These are phyloP conservation scores for Meteorus cinctellus DNA, from an alignment of 2,888 invertebrate genomes.

Conservation along the genomic window DNA sequence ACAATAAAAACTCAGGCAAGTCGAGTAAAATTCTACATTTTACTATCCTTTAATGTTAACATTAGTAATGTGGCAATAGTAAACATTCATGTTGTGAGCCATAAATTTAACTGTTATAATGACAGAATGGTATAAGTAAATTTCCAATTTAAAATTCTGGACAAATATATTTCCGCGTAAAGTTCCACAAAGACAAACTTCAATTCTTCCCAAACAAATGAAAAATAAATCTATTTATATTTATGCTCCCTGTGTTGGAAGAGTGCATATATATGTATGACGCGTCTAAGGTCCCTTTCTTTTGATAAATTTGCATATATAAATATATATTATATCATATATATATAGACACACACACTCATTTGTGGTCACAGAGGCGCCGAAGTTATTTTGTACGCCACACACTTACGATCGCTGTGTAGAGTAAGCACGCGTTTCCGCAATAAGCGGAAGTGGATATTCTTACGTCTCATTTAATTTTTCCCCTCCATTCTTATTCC, in stretches of 20 bases:
- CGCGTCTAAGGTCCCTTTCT: neutral
- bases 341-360: neutral
- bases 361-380: constrained; percentile 21
- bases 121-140: too few species aligned
- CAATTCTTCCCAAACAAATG: neutral
- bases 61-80: too few species aligned
- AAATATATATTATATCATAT: neutral
- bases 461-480: constrained; percentile 14
- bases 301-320: constrained; percentile 18
- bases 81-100: too few species aligned
- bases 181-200: neutral
- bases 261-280: neutral
- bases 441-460: constrained; percentile 28
- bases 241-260: neutral
- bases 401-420: constrained; percentile 20
- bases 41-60: too few species aligned
- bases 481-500: neutral
- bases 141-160: too few species aligned
- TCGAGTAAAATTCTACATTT: too few species aligned
- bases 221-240: neutral
- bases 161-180: neutral
- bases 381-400: constrained; percentile 33
- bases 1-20: too few species aligned
- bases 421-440: constrained; percentile 31
- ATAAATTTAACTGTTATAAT: too few species aligned